Conservation (phyloP, 2,113 vertebrate genomes). For the Upupa epops region DNA sequence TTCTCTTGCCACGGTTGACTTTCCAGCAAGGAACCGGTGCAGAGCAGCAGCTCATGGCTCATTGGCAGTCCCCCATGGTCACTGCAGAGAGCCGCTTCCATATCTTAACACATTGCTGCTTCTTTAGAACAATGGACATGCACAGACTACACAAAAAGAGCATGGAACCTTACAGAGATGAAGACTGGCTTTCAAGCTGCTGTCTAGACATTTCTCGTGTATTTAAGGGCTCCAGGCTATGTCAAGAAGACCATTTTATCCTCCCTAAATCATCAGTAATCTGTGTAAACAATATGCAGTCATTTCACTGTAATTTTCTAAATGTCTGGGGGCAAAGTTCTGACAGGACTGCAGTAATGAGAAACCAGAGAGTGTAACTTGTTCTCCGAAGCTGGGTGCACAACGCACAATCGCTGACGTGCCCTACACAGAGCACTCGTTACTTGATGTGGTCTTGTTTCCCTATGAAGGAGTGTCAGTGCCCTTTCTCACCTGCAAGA, state of each 20-base stretch:
- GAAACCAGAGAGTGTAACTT: slow-evolving; percentile 25
- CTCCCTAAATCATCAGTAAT: slow-evolving; percentile 16
- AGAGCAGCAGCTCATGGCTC: background rate
- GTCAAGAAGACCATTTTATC: background rate
- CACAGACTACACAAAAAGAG: background rate
- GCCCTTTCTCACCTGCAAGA: background rate
- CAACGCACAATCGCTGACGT: background rate
- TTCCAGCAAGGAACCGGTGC: background rate
- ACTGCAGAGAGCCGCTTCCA: background rate
- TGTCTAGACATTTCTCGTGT: slow-evolving; percentile 18
- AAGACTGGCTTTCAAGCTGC: background rate
- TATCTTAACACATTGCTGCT: background rate
- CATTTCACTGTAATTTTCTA: slow-evolving; percentile 9
- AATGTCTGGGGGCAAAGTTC: slow-evolving; percentile 15
- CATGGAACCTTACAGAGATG: background rate
- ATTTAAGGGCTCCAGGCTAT: background rate
- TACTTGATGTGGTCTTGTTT: background rate
- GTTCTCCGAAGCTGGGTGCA: background rate
- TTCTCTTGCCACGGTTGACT: background rate
- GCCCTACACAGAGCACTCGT: background rate
- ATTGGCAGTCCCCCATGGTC: background rate
- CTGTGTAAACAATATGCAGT: slow-evolving; percentile 32
- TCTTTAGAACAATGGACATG: background rate
- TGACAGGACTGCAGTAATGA: slow-evolving; percentile 29
- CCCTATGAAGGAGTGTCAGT: background rate